A percentile compares a stretch with the other conserved stretches of the same genome.
Conservation (phyloP, 2,888 invertebrate species). For the Protophormia terraenovae region DNA sequence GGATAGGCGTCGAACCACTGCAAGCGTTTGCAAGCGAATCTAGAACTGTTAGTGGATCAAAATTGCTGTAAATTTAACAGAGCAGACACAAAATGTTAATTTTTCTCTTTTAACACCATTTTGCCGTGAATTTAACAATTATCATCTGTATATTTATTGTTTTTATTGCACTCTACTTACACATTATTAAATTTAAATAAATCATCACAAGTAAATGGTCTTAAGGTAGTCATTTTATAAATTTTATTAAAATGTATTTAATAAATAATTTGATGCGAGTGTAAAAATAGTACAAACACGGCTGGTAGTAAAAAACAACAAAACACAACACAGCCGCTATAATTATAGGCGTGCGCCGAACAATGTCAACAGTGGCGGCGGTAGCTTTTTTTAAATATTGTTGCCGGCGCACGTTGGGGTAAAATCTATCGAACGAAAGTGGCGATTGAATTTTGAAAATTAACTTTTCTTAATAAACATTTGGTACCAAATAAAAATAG, state of each 20-base stretch:
- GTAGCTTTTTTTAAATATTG: no score
- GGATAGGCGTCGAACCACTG: no score
- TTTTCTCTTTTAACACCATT: not conserved
- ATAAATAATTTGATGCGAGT: conserved; percentile 1
- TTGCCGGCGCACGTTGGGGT: no score
- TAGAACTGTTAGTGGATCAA: conserved; percentile 98
- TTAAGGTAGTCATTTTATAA: conserved; percentile 90
- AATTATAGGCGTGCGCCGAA: not conserved
- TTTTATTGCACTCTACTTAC: conserved; percentile 83
- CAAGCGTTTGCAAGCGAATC: no score
- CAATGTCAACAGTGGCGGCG: no score
- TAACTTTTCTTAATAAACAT: no score
- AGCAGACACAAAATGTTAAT: conserved; percentile 25
- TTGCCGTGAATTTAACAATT: not conserved
- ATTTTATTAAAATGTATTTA: not conserved
- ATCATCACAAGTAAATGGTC: conserved; percentile 96
- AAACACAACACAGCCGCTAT: conserved; percentile 7
- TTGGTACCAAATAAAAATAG: no score
- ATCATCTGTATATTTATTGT: not conserved
- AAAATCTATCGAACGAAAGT: no score
- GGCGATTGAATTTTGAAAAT: no score
- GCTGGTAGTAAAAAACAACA: not conserved
- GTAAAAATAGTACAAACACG: conserved; percentile 40
- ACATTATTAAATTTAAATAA: conserved; percentile 97
- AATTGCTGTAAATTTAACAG: conserved; percentile 86